Percentiles rank a stretch among this genome's conserved stretches.
phyloP scores from a whole-genome alignment of 2,888 invertebrate genomes.

The Diachrysia chrysitis region DNA sequence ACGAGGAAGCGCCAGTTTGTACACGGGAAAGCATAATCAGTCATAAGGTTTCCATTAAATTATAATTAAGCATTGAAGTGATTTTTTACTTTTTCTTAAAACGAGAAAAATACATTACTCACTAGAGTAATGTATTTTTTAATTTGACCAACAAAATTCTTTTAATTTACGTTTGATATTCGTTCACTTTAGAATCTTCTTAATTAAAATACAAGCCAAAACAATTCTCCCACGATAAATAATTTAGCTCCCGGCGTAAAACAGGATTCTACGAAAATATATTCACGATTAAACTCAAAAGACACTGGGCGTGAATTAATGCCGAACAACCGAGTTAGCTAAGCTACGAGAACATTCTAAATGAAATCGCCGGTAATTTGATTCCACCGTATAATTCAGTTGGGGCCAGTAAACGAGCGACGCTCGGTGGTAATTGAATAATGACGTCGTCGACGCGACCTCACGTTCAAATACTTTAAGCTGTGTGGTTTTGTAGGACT shows the following conservation, averaged over 20 bases:
- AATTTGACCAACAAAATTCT: conserved; percentile 5
- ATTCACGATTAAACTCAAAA: conserved; percentile 46
- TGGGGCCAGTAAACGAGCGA: conserved; percentile 46
- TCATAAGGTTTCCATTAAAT: too few species aligned
- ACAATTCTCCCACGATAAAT: conserved; percentile 6
- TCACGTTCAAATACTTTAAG: conserved; percentile 6
- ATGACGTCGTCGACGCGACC: conserved; percentile 33
- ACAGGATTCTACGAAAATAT: conserved; percentile 33
- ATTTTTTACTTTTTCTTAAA: too few species aligned
- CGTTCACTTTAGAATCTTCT: neutral
- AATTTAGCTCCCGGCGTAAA: conserved; percentile 19
- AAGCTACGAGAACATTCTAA: conserved; percentile 55
- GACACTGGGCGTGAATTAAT: conserved; percentile 33
- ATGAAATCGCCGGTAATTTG: conserved; percentile 64
- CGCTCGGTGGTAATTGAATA: conserved; percentile 34
- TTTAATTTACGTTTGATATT: neutral
- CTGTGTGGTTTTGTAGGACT: neutral
- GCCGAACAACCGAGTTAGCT: conserved; percentile 31
- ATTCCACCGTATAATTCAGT: conserved; percentile 60
- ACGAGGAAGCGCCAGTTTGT: too few species aligned
- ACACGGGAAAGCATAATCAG: too few species aligned
- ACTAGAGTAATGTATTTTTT: too few species aligned
- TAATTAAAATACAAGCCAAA: neutral
- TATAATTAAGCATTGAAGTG: too few species aligned
- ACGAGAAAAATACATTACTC: too few species aligned